These are phyloP conservation scores for Alethe castanea DNA, from an alignment of 2,113 vertebrate genomes.

Conservation along the genomic window DNA sequence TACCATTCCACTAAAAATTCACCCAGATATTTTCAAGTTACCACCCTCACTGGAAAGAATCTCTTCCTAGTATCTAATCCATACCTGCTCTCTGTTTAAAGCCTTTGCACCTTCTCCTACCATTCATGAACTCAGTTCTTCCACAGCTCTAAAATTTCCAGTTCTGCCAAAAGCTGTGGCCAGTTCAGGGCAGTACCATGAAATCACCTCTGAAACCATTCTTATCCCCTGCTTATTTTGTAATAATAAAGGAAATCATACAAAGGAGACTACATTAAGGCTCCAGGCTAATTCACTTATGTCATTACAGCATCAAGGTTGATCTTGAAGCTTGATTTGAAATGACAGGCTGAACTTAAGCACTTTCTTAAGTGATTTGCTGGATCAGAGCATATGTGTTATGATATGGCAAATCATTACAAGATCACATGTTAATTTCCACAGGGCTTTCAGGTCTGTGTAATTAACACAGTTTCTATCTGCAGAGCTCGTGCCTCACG, in stretches of 20 bases:
- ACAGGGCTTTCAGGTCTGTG: not conserved
- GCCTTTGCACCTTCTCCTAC: not conserved
- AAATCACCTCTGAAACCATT: not conserved
- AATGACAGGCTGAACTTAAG: not conserved
- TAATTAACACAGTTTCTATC: not conserved
- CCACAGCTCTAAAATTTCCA: not conserved
- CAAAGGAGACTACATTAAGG: not conserved
- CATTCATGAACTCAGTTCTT: not conserved
- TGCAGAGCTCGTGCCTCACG: accelerated
- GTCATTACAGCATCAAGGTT: not conserved
- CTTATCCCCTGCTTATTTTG: not conserved
- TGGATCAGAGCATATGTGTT: not conserved
- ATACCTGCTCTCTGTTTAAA: not conserved
- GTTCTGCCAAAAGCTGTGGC: not conserved
- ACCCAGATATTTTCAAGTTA: not conserved
- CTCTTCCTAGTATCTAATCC: not conserved
- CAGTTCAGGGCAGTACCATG: accelerated
- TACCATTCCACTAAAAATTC: not conserved
- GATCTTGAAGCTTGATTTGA: not conserved
- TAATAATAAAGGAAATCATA: not conserved
- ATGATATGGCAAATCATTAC: not conserved
- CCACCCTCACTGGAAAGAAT: not conserved
- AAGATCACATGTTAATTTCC: not conserved
- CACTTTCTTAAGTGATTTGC: not conserved
- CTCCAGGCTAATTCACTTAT: not conserved